Percentiles rank a stretch among this genome's conserved stretches.
Evolutionary conservation across 2,888 invertebrate genomes (phyloP).

Genomic region (Mimachlamys varia): DNA sequence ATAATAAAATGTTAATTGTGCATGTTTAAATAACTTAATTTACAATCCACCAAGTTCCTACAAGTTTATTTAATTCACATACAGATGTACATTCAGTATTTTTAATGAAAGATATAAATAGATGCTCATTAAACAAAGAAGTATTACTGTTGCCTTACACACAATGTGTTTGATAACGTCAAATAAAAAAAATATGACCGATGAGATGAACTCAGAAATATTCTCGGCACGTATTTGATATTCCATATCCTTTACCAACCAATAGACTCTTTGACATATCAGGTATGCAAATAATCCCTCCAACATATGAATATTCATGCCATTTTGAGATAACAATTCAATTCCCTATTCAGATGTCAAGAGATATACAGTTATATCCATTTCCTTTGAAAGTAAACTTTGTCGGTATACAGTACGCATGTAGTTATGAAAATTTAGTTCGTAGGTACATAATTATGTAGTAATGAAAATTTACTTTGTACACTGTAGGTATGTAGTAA

Average conservation of each 20-base stretch:
- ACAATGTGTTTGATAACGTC: not conserved
- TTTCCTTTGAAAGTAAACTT: not conserved
- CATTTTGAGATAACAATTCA: not conserved
- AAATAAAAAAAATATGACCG: not conserved
- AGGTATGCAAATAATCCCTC: not conserved
- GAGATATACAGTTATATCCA: not conserved
- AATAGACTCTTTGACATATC: not conserved
- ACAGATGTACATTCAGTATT: not conserved
- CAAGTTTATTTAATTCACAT: not conserved
- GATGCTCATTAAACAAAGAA: not conserved
- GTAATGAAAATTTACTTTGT: too few species aligned
- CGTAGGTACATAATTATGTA: too few species aligned
- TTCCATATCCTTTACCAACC: not conserved
- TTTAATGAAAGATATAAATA: not conserved
- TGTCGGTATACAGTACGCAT: too few species aligned
- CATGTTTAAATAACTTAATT: not conserved
- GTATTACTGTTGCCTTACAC: not conserved
- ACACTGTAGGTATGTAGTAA: too few species aligned
- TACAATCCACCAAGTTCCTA: not conserved
- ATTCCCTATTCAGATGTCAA: not conserved
- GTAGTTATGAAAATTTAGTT: too few species aligned
- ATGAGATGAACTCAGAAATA: not conserved
- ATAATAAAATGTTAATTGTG: not conserved
- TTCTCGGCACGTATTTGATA: not conserved
- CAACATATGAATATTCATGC: not conserved